Evolutionary conservation across 2,888 invertebrate species (phyloP).

Genomic region (Malachius bipustulatus): DNA sequence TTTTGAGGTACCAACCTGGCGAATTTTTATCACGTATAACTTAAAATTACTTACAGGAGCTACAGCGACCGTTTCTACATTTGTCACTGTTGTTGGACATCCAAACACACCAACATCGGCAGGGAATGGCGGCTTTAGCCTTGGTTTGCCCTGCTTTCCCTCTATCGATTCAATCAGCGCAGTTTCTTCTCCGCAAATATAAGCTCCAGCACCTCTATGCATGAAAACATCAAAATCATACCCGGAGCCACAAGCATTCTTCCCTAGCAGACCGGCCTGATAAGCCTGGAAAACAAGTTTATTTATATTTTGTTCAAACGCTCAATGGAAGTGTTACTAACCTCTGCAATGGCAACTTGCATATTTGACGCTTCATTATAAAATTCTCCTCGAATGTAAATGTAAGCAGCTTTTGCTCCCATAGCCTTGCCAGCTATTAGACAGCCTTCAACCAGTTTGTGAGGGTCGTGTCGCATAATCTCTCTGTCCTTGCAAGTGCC

Average conservation of each 20-base stretch:
- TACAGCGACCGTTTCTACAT: constrained; percentile 92
- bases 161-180: constrained; percentile 92
- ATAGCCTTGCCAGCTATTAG: constrained; percentile 82
- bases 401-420: constrained; percentile 89
- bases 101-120: constrained; percentile 92
- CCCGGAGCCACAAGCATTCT: constrained; percentile 83
- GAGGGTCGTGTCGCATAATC: constrained; percentile 92
- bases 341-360: constrained; percentile 85
- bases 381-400: constrained; percentile 94
- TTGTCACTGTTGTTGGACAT: constrained; percentile 91
- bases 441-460: constrained; percentile 85
- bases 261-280: constrained; percentile 71
- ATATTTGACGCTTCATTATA: constrained; percentile 94
- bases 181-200: constrained; percentile 95
- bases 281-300: too few species aligned
- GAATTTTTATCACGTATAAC: too few species aligned
- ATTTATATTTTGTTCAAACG: too few species aligned
- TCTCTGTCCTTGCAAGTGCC: constrained; percentile 95
- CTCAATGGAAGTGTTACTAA: not conserved
- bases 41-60: constrained; percentile 46
- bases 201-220: constrained; percentile 91
- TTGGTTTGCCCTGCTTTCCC: constrained; percentile 88
- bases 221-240: constrained; percentile 90
- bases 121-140: constrained; percentile 93
- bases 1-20: too few species aligned